Conservation (phyloP, 1,140 invertebrate genomes). For the Zophobas atratus region DNA sequence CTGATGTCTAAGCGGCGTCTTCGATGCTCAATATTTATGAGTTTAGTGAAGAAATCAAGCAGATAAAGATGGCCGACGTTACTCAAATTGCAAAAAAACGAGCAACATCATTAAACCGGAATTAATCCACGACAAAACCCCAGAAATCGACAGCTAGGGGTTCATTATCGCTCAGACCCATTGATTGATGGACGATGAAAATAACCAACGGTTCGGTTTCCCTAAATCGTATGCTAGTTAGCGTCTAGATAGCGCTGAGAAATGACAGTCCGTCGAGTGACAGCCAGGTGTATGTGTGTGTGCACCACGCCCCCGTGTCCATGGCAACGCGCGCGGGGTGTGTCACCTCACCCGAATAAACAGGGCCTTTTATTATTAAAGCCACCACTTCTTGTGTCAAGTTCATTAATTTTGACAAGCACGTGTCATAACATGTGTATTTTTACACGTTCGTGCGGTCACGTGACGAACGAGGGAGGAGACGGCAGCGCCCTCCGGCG, state of each 20-base stretch:
- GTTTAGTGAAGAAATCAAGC: conserved; percentile 22
- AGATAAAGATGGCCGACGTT: conserved; percentile 4
- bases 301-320: conserved; percentile 61
- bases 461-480: conserved; percentile 33
- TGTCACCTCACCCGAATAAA: conserved; percentile 59
- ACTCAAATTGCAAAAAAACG: too few relatives aligned
- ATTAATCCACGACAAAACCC: background rate
- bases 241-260: conserved; percentile 45
- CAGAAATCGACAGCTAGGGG: background rate
- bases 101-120: too few relatives aligned
- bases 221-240: conserved; percentile 44
- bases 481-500: background rate
- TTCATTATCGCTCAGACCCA: conserved; percentile 7
- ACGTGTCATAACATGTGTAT: conserved; percentile 65
- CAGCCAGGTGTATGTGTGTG: conserved; percentile 61
- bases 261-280: conserved; percentile 59
- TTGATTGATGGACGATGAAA: conserved; percentile 36
- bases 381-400: conserved; percentile 62
- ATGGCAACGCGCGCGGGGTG: conserved; percentile 63
- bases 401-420: conserved; percentile 66
- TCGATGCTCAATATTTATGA: conserved; percentile 33
- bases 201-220: conserved; percentile 28
- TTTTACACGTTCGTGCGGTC: conserved; percentile 48
- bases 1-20: conserved; percentile 28
- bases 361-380: conserved; percentile 60